Conservation (phyloP, 2,888 invertebrate species). For the Pomacea canaliculata region DNA sequence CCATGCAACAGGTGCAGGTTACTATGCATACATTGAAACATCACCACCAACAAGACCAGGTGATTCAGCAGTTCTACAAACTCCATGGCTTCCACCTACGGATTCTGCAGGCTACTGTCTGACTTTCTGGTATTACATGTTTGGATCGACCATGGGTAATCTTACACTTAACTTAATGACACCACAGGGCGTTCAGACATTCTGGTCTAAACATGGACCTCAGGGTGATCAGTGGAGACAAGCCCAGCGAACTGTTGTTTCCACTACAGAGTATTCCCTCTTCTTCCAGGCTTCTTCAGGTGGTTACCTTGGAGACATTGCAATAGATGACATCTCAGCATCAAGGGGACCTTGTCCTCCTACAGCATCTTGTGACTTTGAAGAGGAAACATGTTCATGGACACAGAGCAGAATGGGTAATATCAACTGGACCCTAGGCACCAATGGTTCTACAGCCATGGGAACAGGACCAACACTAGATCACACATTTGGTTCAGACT, state of each 20-base stretch:
- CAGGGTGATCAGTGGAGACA: constrained; percentile 55
- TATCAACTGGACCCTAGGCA: constrained; percentile 53
- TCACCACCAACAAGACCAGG: constrained; percentile 52
- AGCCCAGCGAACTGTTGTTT: constrained; percentile 8
- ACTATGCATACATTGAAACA: constrained; percentile 59
- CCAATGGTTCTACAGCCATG: constrained; percentile 44
- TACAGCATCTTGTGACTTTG: constrained; percentile 54
- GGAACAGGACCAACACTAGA: constrained; percentile 65
- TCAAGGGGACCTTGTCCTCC: constrained; percentile 59
- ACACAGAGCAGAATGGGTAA: constrained; percentile 37
- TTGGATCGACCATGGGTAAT: constrained; percentile 57
- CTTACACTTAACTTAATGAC: constrained; percentile 59
- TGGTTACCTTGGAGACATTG: constrained; percentile 63
- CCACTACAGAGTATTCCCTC: constrained; percentile 10
- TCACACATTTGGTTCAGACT: constrained; percentile 61
- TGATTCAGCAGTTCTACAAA: constrained; percentile 72
- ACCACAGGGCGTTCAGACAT: constrained; percentile 35
- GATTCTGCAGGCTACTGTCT: constrained; percentile 53
- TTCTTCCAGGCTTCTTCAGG: constrained; percentile 20
- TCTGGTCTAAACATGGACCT: constrained; percentile 54
- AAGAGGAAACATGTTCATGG: constrained; percentile 22
- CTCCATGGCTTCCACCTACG: constrained; percentile 52
- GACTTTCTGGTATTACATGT: constrained; percentile 67
- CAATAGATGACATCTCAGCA: constrained; percentile 65
- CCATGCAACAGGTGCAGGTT: constrained; percentile 48